Evolutionary conservation across 2,113 vertebrate species (phyloP), one percentile per base, ranked within the genome.

Genomic region (Tapirus terrestris): DNA sequence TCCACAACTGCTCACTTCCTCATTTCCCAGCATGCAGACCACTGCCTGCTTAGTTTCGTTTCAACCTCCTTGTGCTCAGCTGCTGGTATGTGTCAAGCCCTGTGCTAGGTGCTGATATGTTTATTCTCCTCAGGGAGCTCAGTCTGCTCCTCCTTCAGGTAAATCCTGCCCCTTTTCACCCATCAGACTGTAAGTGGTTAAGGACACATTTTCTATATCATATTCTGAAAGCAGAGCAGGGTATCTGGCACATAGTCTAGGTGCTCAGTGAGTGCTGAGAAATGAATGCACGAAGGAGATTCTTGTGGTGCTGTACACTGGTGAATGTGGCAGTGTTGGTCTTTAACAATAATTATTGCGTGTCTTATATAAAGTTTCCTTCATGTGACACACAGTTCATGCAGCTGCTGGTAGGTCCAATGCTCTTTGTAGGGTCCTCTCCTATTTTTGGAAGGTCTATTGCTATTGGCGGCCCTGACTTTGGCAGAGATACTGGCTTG

Each of bases 151-250:
- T 80, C 39, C 4, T 63, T 56, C 20, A 17, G 73, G 6, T 65
- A 67, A 89, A 48, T 70, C 33, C 65, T 72, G 7, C 10, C 21
- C 16, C 33, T 36, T 91, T 67, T 25, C 36, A 81, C n/a, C 13
- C 9, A 0, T 0, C 14, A 6, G 25, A 21, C 18, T 29, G 2
- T 45, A 9, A 25, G 18, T 56, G 13, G 29, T 8, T 67, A 29
- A 14, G 17, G 53, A 65, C 5, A 8, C 43, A 27, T 79, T 79
- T 61, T 94, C 36, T 75, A 10, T 36, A 11, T 39, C 51, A 33
- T 8, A 21, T 75, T 18, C 61, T 96, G 29, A 45, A 16, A 31
- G 73, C 58, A 45, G 16, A 73, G 61, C n/a, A 63, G 17, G 39
- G 21, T 39, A 9, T 39, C 80, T 18, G 48, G n/a, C 79, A 56